Evolutionary conservation across 53 echinoderm and acorn worm species (phyloP).

Genomic region (Mesocentrotus franciscanus): DNA sequence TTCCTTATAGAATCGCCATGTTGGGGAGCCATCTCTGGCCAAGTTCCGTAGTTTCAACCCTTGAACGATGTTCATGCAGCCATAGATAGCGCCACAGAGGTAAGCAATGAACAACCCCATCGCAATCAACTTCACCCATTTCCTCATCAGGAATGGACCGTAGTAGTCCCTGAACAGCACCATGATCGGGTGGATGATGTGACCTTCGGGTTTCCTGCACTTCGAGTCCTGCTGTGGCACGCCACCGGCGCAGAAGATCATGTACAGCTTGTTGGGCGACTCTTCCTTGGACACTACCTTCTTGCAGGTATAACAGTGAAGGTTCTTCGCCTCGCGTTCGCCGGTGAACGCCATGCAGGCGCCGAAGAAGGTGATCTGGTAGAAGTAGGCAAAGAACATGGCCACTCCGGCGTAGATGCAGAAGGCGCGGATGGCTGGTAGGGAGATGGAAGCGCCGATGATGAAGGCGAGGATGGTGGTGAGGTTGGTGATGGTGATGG

Average conservation of each 20-base stretch:
- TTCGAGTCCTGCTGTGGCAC: conserved; percentile 58
- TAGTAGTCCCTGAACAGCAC: conserved; percentile 92
- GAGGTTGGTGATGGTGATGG: conserved; percentile 97
- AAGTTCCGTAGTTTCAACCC: conserved; percentile 89
- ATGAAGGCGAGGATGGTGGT: conserved; percentile 93
- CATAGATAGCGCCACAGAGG: conserved; percentile 81
- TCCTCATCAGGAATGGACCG: conserved; percentile 89
- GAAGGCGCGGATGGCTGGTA: conserved; percentile 91
- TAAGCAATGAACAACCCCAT: conserved; percentile 71
- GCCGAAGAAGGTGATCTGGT: conserved; percentile 83
- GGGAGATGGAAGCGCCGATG: conserved; percentile 87
- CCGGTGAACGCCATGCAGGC: conserved; percentile 77
- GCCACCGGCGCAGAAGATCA: conserved; percentile 83
- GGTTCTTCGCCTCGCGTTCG: conserved; percentile 75
- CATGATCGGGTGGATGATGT: conserved; percentile 91
- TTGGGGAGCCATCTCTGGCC: conserved; percentile 87
- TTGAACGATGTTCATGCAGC: conserved; percentile 88
- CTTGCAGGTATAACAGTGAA: conserved; percentile 74
- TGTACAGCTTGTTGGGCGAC: conserved; percentile 69
- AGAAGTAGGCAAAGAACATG: conserved; percentile 80
- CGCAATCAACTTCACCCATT: conserved; percentile 72
- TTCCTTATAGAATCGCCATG: conserved; percentile 83
- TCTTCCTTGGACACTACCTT: conserved; percentile 76
- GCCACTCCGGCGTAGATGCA: conserved; percentile 84
- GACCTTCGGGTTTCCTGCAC: conserved; percentile 62